Evolutionary conservation across 2,888 invertebrate species (phyloP), one percentile per base, ranked within the genome.

Genomic region (Dicroscelio sp.): DNA sequence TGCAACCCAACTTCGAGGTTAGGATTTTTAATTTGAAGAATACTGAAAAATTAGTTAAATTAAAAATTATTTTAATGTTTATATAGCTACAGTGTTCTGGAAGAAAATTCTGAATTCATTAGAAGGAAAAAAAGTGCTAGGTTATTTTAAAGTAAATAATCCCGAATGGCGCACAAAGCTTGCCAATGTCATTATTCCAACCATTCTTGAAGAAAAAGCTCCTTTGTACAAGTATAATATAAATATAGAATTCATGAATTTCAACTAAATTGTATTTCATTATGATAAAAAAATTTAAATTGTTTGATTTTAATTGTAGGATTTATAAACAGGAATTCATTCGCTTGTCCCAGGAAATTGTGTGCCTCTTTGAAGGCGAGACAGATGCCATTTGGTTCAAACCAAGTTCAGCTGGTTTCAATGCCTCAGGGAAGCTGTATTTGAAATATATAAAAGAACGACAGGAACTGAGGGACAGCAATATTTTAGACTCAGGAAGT

Each of bases 361-460:
- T 30, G 33, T 85, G 65, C n/a, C 23, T 85, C 2, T 85, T 85
- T 38, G n/a, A 75, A 48, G 76, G 33, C 25, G 84, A 85, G 67
- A 35, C n/a, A 6, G 65, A 76, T 10, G 17, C 25, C 12, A 14
- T n/a, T 8, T 85, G 84, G 78, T 86, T 35, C 63, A 38, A 58
- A 23, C 5, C 48, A 8, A 20, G 75, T 65, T 25, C 23, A 27
- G n/a, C 48, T 10, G 31, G 27, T 38, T 78, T 86, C 14, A 86
- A 86, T 79, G 73, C 86, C 0, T 79, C 71, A 0, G 79, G 86
- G 5, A 86, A 86, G 67, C 35, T 79, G 25, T 86, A 86, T 33
- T 12, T 23, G 0, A 31, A 1, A 0, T 85, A 85, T 69, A 33
- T 67, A n/a, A 85, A 69, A 30, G 85, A 85, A 20, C 75, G 85